Conservation (phyloP, 2,888 invertebrate genomes). For the Andrena dorsata region DNA sequence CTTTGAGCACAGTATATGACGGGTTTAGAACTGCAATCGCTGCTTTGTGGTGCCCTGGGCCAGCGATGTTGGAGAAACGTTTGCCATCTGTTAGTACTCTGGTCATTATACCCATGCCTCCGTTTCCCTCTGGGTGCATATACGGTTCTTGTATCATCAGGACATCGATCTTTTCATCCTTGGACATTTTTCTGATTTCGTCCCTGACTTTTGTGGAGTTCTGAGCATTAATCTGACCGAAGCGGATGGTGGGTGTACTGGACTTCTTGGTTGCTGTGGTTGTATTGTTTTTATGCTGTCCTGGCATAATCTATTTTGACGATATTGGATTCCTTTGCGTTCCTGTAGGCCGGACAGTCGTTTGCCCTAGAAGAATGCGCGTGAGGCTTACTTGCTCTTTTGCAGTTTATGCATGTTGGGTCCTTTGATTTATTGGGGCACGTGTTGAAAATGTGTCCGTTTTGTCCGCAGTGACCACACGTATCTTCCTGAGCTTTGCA, state of each 20-base stretch:
- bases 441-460: not conserved
- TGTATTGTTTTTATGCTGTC: too few species aligned
- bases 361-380: not conserved
- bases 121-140: not conserved
- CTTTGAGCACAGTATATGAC: not conserved
- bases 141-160: not conserved
- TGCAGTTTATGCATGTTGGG: not conserved
- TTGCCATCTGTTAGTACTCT: not conserved
- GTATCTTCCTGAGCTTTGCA: not conserved
- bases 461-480: not conserved
- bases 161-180: not conserved
- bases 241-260: too few species aligned
- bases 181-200: not conserved
- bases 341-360: not conserved
- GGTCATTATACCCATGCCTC: not conserved
- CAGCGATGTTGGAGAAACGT: not conserved
- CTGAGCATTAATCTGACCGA: too few species aligned
- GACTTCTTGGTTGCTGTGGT: too few species aligned
- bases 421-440: not conserved
- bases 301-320: too few species aligned
- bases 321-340: not conserved
- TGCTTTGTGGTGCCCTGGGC: not conserved
- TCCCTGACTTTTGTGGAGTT: not conserved
- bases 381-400: not conserved
- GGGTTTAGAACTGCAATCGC: not conserved